Base-by-base conservation (phyloP, 2,888 invertebrate genomes). In the Drepana falcataria region DNA sequence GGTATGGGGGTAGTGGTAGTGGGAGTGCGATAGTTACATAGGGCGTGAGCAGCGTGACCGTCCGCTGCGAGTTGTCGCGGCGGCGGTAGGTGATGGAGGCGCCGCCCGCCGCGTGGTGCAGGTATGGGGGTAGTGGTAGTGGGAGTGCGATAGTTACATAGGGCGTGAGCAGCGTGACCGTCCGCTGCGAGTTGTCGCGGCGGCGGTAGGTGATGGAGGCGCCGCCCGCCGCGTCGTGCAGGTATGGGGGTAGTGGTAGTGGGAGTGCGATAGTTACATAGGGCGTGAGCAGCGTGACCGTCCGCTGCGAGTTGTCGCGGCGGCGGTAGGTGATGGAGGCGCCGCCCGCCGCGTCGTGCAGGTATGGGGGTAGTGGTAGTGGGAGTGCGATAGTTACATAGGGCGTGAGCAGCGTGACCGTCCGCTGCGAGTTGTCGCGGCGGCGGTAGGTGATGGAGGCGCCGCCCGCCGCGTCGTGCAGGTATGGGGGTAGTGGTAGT, bases 181-280 rank as follows among this genome's bases (percentile, higher is more conserved):
- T 59, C 4, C 73, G 53, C 4, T 64, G 56, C 53, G 66, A 59
- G 4, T 54, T 55, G 54, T 75, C 77, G 51, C 57, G 60, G 59
- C 40, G 94, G 59, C 40, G 94, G 85, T 98, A 98, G 68, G 96
- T 95, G 85, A 99, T 94, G 75, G 96, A 94, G 83, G 97, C 96
- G 35, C 97, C 96, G 93, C 97, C 96, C 35, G 96, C 96, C 72
- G 97, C 98, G 79, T 98, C 98, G 82, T 98, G n/a, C n/a, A n/a
- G n/a, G n/a, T n/a, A n/a, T n/a, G n/a, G n/a, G n/a, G n/a, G n/a
- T n/a, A n/a, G n/a, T n/a, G n/a, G n/a, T n/a, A n/a, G 33, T 4
- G 35, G 1, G 40, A 33, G 49, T 5, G 40, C 2, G 49, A 4
- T 4, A 2, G 6, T 41, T 9, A 44, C 44, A 9, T 44, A 44